These are phyloP conservation scores for Hyles euphorbiae DNA, from an alignment of 1,140 invertebrate species.

Conservation along the genomic window DNA sequence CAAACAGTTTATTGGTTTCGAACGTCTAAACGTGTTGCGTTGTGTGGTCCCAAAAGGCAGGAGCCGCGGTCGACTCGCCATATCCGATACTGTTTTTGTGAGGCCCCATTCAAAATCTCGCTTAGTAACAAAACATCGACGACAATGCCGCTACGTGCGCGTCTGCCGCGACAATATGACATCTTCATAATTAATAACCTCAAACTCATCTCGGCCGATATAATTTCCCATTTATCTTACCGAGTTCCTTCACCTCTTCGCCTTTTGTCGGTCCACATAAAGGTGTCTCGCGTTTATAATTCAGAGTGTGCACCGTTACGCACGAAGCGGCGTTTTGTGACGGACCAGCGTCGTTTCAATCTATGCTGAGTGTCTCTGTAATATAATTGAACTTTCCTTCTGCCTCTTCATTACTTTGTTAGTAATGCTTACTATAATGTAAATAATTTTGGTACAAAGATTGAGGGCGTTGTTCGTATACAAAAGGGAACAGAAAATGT, in stretches of 20 bases:
- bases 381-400: too few species aligned
- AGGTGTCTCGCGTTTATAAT: constrained; percentile 64
- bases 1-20: constrained; percentile 6
- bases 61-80: constrained; percentile 33
- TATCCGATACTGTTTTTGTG: constrained; percentile 39
- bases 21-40: constrained; percentile 1
- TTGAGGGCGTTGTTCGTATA: too few species aligned
- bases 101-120: constrained; percentile 55
- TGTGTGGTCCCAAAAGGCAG: constrained; percentile 56
- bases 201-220: constrained; percentile 66
- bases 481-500: too few species aligned
- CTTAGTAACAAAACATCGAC: constrained; percentile 52
- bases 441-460: background rate
- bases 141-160: constrained; percentile 59
- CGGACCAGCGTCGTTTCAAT: constrained; percentile 18
- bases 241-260: constrained; percentile 61
- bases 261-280: constrained; percentile 59
- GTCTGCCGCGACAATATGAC: constrained; percentile 58
- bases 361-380: background rate
- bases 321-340: constrained; percentile 49
- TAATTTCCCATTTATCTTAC: constrained; percentile 69
- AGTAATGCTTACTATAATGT: constrained; percentile 11
- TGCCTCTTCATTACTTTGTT: constrained; percentile 1
- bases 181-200: constrained; percentile 72
- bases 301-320: constrained; percentile 65